Conservation (phyloP, 2,888 invertebrate genomes). For the Eubasilissa splendida region DNA sequence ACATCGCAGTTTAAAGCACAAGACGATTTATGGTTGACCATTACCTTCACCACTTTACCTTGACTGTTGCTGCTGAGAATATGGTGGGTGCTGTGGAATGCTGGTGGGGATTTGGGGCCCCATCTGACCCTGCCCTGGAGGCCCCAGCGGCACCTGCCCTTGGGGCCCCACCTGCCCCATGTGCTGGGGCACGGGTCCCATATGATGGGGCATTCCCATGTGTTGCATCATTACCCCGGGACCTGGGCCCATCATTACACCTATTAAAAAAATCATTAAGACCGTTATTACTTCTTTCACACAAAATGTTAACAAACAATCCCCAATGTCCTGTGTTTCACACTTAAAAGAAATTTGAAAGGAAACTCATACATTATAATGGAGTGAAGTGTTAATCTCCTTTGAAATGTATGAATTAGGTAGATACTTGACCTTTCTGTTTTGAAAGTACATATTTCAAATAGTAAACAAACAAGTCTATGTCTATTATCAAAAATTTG, state of each 20-base stretch:
- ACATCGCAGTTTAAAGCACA: too few relatives aligned
- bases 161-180: conserved; percentile 44
- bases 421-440: too few relatives aligned
- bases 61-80: conserved; percentile 35
- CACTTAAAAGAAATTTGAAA: too few relatives aligned
- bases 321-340: too few relatives aligned
- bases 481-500: too few relatives aligned
- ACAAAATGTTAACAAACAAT: too few relatives aligned
- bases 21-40: not conserved
- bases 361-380: too few relatives aligned
- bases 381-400: too few relatives aligned
- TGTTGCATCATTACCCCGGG: conserved; percentile 61
- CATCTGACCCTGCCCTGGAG: conserved; percentile 46
- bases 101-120: conserved; percentile 16
- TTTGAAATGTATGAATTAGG: too few relatives aligned
- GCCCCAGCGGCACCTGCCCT: conserved; percentile 10
- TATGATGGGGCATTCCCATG: conserved; percentile 53
- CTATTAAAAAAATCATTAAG: conserved; percentile 1
- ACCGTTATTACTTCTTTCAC: not conserved
- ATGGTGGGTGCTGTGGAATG: conserved; percentile 38
- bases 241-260: conserved; percentile 55
- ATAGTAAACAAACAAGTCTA: too few relatives aligned
- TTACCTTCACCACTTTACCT: conserved; percentile 40
- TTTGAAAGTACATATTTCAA: too few relatives aligned
- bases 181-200: conserved; percentile 60